Evolutionary conservation across 1,140 invertebrate genomes (phyloP), one percentile per base, ranked within the genome.

Genomic region (Formica selysi): DNA sequence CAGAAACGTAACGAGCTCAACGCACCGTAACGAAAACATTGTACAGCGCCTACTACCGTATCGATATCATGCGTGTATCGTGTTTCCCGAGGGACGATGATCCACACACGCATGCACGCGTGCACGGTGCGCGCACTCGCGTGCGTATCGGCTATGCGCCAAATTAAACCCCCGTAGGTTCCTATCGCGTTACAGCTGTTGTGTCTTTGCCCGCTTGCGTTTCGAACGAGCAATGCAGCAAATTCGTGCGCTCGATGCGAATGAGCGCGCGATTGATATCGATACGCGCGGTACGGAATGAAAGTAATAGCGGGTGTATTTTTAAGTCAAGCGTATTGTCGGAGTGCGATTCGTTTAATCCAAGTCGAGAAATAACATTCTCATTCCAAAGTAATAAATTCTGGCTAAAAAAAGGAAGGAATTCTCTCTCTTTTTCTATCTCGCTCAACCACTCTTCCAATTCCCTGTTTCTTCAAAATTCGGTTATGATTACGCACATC

Each of bases 61-160:
- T 89, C 88, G 85, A 86, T 89, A 85, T 89, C 89, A 57, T 26
- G 64, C 73, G 67, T 74, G 74, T 90, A 90, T 90, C 88, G 68
- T 71, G 68, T 90, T 87, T 90, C 89, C 59, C 57, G 76, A 79
- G 62, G 79, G 85, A 87, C 73, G 74, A 81, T 67, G 87, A 87
- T 83, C 86, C 67, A 86, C 44, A 78, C 64, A 78, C 48, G 51
- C 19, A 36, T 41, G 80, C 41, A 38, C 83, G 83, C 22, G 22
- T 22, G 22, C 22, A 22, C 22, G 22, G 22, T 22, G 22, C 22
- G 22, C 22, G 22, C 22, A 22, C 22, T 22, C 22, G 22, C 62
- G 26, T 48, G 84, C 62, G 79, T 74, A 73, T 54, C 67, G 79
- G 67, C 54, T 51, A 44, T 79, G 16, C 71, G 51, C 59, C 65